Evolutionary conservation across 1,140 invertebrate genomes (phyloP), one percentile per base, ranked within the genome.

Genomic region (Cyphomyrmex costatus): DNA sequence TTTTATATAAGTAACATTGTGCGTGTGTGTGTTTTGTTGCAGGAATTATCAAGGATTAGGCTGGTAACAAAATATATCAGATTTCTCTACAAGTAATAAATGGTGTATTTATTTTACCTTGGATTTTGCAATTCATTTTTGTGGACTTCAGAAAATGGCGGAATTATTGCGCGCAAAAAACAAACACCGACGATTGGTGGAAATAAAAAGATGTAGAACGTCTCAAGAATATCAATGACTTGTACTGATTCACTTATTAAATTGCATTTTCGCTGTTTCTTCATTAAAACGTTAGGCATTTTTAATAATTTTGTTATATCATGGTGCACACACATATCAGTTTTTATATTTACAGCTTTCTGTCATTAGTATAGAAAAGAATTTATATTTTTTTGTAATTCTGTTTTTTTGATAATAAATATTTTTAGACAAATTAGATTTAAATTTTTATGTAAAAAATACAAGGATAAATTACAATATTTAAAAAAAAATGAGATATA

Each of bases 31-130:
- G 30, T 30, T 46, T 19, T 27, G 12, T 91, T 91, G 71, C 70
- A 95, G 94, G 95, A 30, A 61, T 94, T n/a, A 89, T 95, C 58
- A 95, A 94, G 88, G 94, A 95, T 85, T 94, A 92, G 92, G 94
- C 94, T 5, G 88, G 94, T 42, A 95, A 92, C 60, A 56, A 88
- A 1, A 74, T 94, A 2, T 93, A 92, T 70, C 94, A 95, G 87
- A 86, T 93, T 27, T 86, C 93, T 61, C 90, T 95, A 56, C 85
- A 95, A 76, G 84, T 84, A 10, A 83, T 95, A 58, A 93, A 94
- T 82, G 78, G 89, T 61, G 78, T 92, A 12, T 95, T 95, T 53
- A 90, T 95, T 60, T 83, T 95, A 51, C 94, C 95, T 6, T 95
- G 95, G 95, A 66, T 74, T 33, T 77, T 95, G 71, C 93, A 95